Percentiles rank a stretch among this genome's conserved stretches.
Conservation (phyloP, 2,888 invertebrate genomes). For the Dendrolimus pini region DNA sequence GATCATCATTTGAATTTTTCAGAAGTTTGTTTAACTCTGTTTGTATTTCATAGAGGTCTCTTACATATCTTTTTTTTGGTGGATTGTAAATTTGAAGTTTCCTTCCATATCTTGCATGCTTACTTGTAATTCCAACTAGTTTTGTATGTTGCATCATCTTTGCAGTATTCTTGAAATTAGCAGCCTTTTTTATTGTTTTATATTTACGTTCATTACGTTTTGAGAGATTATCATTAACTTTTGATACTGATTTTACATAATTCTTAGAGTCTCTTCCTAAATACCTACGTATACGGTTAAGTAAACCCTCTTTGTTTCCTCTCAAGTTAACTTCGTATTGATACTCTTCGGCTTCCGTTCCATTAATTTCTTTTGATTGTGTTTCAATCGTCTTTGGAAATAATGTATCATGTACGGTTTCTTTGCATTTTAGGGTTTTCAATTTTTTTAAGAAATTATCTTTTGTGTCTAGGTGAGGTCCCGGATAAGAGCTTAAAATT, state of each 20-base stretch:
- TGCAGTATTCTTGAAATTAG: slow-evolving; percentile 5
- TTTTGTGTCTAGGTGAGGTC: slow-evolving; percentile 42
- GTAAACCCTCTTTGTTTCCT: slow-evolving; percentile 34
- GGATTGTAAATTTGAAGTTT: slow-evolving; percentile 24
- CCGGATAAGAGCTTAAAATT: slow-evolving; percentile 47
- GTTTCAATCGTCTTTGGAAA: slow-evolving; percentile 23
- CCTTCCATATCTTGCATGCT: slow-evolving; percentile 23
- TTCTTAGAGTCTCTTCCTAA: slow-evolving; percentile 39
- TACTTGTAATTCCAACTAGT: slow-evolving; percentile 15
- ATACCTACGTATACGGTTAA: slow-evolving; percentile 55
- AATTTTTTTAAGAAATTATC: slow-evolving; percentile 34
- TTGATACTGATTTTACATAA: slow-evolving; percentile 26
- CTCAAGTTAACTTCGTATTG: slow-evolving; percentile 18
- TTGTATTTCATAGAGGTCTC: slow-evolving; percentile 10
- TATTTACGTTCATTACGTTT: slow-evolving; percentile 14
- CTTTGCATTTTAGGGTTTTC: slow-evolving; percentile 6
- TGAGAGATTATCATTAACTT: slow-evolving; percentile 27
- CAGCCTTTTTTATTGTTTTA: slow-evolving; percentile 17
- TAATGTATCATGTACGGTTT: slow-evolving; percentile 9
- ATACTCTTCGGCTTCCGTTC: slow-evolving; percentile 17
- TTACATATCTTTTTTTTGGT: slow-evolving; percentile 17
- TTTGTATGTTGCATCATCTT: slow-evolving; percentile 11
- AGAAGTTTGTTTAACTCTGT: slow-evolving; percentile 6
- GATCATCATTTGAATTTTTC: slow-evolving; percentile 24
- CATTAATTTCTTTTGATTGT: slow-evolving; percentile 22